Conservation (phyloP, 1,140 invertebrate species). For the Bombus confusus region DNA sequence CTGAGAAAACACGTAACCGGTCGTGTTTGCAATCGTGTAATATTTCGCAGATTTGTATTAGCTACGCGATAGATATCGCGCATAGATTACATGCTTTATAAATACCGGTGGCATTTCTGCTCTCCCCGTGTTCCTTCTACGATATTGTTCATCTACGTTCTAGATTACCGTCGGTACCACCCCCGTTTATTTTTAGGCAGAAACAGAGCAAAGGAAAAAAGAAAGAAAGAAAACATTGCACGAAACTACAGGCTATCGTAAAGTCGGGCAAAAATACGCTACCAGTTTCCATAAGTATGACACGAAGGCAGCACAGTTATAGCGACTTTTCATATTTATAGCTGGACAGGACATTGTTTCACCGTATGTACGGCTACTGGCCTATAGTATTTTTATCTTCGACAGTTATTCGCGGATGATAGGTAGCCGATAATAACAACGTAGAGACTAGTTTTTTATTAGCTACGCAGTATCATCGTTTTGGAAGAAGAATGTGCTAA, state of each 20-base stretch:
- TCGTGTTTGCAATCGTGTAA: conserved; percentile 20
- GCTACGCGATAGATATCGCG: conserved; percentile 1
- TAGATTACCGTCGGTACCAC: neutral
- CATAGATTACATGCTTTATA: conserved; percentile 27
- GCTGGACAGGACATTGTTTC: conserved; percentile 2
- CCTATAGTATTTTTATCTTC: conserved; percentile 23
- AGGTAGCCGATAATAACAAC: conserved; percentile 12
- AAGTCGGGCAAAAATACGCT: conserved; percentile 20
- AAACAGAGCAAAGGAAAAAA: neutral
- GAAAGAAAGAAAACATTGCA: neutral
- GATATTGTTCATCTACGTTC: neutral
- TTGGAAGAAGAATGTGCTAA: neutral
- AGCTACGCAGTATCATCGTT: neutral
- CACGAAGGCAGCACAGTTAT: neutral
- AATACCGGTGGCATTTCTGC: neutral
- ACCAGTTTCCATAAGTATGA: conserved; percentile 1
- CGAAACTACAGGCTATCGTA: neutral
- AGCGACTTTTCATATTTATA: conserved; percentile 39
- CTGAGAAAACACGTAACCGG: neutral
- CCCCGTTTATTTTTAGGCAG: conserved; percentile 28
- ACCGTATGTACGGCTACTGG: conserved; percentile 5
- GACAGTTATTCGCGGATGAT: conserved; percentile 17
- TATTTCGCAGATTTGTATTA: conserved; percentile 37
- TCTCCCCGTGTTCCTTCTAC: neutral
- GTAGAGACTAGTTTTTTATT: neutral